Evolutionary conservation across 30 jellyfish, hydroid and myxozoan species (phyloP).

Genomic region (Turritopsis dohrnii): DNA sequence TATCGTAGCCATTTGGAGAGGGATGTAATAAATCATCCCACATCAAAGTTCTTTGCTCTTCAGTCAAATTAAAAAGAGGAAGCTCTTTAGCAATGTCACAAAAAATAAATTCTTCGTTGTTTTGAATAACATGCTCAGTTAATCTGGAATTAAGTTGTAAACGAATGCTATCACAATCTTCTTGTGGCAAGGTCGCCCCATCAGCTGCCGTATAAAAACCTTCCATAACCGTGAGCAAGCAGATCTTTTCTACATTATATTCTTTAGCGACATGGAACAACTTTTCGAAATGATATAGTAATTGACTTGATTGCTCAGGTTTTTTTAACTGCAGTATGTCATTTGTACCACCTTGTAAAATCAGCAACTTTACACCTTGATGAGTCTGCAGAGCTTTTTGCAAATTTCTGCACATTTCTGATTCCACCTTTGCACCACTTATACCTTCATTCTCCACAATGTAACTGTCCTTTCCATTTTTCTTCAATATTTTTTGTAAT

Average conservation of each 20-base stretch:
- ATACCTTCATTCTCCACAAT: slow-evolving; percentile 74
- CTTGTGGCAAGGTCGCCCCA: slow-evolving; percentile 29
- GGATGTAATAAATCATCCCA: slow-evolving; percentile 93
- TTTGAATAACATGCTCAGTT: not conserved
- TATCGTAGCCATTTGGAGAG: slow-evolving; percentile 68
- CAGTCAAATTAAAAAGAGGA: slow-evolving; percentile 57
- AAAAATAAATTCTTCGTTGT: not conserved
- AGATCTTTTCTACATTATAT: slow-evolving; percentile 16
- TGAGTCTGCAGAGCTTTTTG: slow-evolving; percentile 47
- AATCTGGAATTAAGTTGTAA: not conserved
- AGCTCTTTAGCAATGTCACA: slow-evolving; percentile 75
- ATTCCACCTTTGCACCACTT: slow-evolving; percentile 67
- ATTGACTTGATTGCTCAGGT: not conserved
- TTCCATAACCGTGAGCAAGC: slow-evolving; percentile 35
- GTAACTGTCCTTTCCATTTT: not conserved
- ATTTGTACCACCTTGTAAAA: slow-evolving; percentile 93
- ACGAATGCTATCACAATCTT: slow-evolving; percentile 18
- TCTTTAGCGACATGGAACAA: slow-evolving; percentile 1
- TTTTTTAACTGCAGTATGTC: slow-evolving; percentile 28
- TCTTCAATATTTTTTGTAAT: slow-evolving; percentile 31
- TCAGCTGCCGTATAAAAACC: slow-evolving; percentile 29
- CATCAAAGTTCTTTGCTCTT: slow-evolving; percentile 39
- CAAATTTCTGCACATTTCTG: slow-evolving; percentile 59
- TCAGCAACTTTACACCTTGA: slow-evolving; percentile 50
- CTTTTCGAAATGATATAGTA: slow-evolving; percentile 22